phyloP scores from a whole-genome alignment of 37 sponge, comb jelly and placozoan genomes.

The Corticium candelabrum region DNA sequence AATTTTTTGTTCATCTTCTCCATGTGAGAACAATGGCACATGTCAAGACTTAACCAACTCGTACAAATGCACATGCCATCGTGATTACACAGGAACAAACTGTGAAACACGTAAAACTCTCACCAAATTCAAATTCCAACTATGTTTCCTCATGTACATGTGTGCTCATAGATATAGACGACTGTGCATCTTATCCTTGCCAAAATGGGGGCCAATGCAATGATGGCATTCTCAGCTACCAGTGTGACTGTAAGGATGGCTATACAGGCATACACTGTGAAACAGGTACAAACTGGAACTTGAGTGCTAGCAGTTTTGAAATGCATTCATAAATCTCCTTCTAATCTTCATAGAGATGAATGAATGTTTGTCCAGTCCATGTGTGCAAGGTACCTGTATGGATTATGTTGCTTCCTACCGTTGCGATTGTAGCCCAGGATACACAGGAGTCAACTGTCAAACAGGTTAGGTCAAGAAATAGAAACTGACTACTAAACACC shows the following conservation, averaged over 20 bases:
- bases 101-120: constrained; percentile 9
- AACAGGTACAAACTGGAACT: background rate
- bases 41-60: background rate
- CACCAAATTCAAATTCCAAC: too few species aligned
- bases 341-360: too few species aligned
- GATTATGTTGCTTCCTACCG: background rate
- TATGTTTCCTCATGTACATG: too few species aligned
- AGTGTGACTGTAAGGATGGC: background rate
- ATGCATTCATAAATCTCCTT: too few species aligned
- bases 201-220: constrained; percentile 15
- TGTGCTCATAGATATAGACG: constrained; percentile 28
- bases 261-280: background rate
- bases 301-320: background rate
- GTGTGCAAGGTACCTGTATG: background rate
- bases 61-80: constrained; percentile 11
- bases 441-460: background rate
- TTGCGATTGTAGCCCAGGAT: background rate
- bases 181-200: constrained; percentile 2
- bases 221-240: constrained; percentile 6
- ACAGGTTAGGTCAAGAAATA: background rate
- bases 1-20: constrained; percentile 9
- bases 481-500: background rate
- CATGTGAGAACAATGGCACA: background rate
- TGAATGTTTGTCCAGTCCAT: background rate
- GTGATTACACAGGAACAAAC: constrained; percentile 9